A percentile compares a stretch with the other conserved stretches of the same genome.
phyloP scores from a whole-genome alignment of 2,888 invertebrate genomes.

The Leptarthrus brevirostris region DNA sequence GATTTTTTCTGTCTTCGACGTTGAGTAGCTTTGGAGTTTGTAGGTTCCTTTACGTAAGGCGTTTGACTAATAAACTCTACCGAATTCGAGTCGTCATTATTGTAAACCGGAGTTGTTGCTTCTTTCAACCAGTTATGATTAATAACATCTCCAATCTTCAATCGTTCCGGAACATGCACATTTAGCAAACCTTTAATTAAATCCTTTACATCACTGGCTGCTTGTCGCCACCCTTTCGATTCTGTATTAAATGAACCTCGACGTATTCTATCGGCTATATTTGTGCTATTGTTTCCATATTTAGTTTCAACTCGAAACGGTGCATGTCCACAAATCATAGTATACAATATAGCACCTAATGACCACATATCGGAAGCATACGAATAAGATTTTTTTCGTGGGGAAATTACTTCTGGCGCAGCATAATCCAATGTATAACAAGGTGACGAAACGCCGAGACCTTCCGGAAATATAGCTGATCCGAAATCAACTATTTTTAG shows the following conservation, averaged over 20 bases:
- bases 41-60: background rate
- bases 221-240: slow-evolving; percentile 26
- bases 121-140: slow-evolving; percentile 73
- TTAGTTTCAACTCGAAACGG: slow-evolving; percentile 73
- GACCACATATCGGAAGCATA: slow-evolving; percentile 97
- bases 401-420: slow-evolving; percentile 88
- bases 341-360: slow-evolving; percentile 86
- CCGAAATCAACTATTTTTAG: slow-evolving; percentile 97
- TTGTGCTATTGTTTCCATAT: slow-evolving; percentile 67
- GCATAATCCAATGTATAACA: slow-evolving; percentile 86
- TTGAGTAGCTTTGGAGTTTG: slow-evolving; percentile 69
- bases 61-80: slow-evolving; percentile 39
- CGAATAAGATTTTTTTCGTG: slow-evolving; percentile 73
- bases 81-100: slow-evolving; percentile 30
- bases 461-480: slow-evolving; percentile 77
- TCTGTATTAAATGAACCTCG: slow-evolving; percentile 14
- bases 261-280: slow-evolving; percentile 62
- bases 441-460: slow-evolving; percentile 58
- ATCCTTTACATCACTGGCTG: slow-evolving; percentile 27
- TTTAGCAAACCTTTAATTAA: slow-evolving; percentile 29
- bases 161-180: slow-evolving; percentile 19
- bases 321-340: slow-evolving; percentile 82
- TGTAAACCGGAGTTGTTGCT: slow-evolving; percentile 39
- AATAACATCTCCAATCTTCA: slow-evolving; percentile 67
- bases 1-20: slow-evolving; percentile 73